Base-by-base conservation (phyloP, 2,113 vertebrate genomes). In the Panthera leo region DNA sequence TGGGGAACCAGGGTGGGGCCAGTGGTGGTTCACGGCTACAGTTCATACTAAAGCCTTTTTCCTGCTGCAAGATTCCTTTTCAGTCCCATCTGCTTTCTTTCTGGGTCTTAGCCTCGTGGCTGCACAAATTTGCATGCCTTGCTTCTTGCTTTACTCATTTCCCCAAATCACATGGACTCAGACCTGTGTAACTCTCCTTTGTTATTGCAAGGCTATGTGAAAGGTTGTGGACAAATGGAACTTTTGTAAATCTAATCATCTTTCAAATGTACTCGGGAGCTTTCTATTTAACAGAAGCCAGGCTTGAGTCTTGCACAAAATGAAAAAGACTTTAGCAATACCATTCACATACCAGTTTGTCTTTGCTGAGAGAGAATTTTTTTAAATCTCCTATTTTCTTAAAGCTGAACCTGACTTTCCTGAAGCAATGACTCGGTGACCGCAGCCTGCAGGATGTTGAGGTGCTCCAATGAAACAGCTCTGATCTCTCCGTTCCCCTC, bases 181-280 rank as follows among this genome's bases (percentile, higher is more conserved):
- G 68, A 83, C 79, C 70, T 7, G 0, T 58, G 67, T 42, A 73
- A 55, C 80, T 88, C 63, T 87, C 58, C 25, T 94, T 70, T 96
- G 53, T 82, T 94, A 97, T 96, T 86, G 48, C 39, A 82, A 75
- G 67, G 27, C 36, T 27, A 16, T 95, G 58, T 90, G 96, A 95
- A 97, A 96, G 87, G 70, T 79, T 94, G 51, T 79, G 85, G 82
- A 86, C 83, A 94, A 96, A 96, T 89, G 94, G 85, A 91, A 94
- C 58, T 88, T 93, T 76, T 79, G 34, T 91, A 85, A 96, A 96
- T 94, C 88, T 97, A 95, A 94, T 94, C 70, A 75, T 88, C 86
- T 92, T 97, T 89, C 71, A 55, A 1, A 75, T 51, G 36, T 31
- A 84, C 55, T 85, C 42, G 0, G 79, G 63, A 91, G 48, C 36